Percentiles rank a stretch among this genome's conserved stretches.
These are phyloP conservation scores for Holcopasites calliopsidis DNA, from an alignment of 1,140 invertebrate genomes.

Conservation along the genomic window DNA sequence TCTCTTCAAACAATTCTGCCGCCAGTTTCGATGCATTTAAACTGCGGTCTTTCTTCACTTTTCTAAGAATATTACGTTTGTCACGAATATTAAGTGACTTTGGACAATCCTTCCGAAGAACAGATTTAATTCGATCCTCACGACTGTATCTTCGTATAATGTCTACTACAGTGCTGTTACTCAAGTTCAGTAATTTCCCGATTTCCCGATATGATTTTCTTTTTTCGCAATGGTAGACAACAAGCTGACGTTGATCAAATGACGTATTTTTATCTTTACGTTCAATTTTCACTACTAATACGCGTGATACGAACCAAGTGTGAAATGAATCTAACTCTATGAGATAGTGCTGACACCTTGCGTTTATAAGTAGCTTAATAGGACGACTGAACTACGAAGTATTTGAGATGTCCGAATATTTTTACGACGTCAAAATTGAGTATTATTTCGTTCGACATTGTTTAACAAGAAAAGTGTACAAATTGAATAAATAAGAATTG, in stretches of 20 bases:
- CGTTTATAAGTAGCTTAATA: too few species aligned
- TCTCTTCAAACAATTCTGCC: neutral
- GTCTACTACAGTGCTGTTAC: neutral
- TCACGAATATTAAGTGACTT: neutral
- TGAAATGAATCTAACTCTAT: too few species aligned
- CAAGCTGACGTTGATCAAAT: neutral
- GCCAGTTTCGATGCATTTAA: neutral
- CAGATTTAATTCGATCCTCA: constrained; percentile 10
- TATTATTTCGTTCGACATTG: too few species aligned
- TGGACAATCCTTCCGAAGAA: neutral
- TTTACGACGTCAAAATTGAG: too few species aligned
- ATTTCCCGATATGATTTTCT: neutral
- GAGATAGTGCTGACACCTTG: too few species aligned
- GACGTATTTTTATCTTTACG: neutral
- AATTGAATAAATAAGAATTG: too few species aligned
- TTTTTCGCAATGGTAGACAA: neutral
- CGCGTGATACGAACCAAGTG: too few species aligned
- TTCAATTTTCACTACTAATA: too few species aligned
- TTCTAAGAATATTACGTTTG: constrained; percentile 1
- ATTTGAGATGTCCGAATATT: too few species aligned
- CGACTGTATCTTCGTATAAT: neutral
- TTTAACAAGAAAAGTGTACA: too few species aligned
- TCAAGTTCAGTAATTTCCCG: neutral
- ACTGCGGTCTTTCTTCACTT: neutral
- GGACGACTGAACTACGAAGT: too few species aligned